These are phyloP conservation scores for Urocitellus parryii DNA, from an alignment of 2,113 vertebrate species.

Conservation along the genomic window DNA sequence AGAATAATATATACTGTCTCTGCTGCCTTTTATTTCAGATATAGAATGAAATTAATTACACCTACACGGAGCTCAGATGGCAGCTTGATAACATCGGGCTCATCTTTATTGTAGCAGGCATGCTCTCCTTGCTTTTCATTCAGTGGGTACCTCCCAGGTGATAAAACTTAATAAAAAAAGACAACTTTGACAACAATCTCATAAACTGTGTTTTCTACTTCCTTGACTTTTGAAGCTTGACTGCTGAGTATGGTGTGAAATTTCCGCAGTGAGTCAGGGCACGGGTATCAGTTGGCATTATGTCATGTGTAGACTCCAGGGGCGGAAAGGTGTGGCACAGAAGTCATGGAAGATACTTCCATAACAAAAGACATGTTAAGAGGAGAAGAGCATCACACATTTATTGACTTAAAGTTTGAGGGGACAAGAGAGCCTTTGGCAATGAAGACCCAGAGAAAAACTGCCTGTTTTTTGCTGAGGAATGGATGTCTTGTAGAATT, in stretches of 20 bases:
- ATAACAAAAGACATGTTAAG: neutral
- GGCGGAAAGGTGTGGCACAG: fast-evolving
- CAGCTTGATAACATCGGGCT: fast-evolving
- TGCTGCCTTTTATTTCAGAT: constrained; percentile 1
- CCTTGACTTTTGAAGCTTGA: neutral
- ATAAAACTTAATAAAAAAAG: neutral
- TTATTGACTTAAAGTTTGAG: neutral
- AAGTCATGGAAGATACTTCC: neutral
- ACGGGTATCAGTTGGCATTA: neutral
- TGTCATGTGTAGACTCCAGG: neutral
- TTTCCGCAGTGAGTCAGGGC: neutral
- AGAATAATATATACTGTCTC: neutral
- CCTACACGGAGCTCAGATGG: neutral
- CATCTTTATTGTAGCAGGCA: neutral
- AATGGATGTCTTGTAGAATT: neutral
- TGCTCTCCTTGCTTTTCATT: neutral
- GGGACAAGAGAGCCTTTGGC: neutral
- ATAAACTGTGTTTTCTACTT: neutral
- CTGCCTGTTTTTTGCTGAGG: neutral
- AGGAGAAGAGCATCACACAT: no score
- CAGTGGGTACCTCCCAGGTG: neutral
- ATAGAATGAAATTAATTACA: neutral
- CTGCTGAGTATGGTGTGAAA: neutral
- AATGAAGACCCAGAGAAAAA: neutral
- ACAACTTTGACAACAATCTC: neutral